Conservation (phyloP, 2,888 invertebrate genomes). For the Palloptera scutellata region DNA sequence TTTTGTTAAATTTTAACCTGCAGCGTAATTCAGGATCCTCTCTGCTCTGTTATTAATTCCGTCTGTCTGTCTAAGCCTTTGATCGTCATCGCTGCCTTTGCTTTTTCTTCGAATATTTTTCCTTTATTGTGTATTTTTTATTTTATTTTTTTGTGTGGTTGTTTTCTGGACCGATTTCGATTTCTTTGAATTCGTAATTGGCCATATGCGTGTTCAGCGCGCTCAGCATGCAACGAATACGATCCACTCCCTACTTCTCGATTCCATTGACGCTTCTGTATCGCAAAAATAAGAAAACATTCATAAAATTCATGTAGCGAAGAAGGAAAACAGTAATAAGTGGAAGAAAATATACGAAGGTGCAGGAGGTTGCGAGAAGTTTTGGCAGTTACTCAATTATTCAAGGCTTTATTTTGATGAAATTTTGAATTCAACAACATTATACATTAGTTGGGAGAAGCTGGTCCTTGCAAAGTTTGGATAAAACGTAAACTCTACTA, state of each 20-base stretch:
- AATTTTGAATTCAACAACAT: too few species aligned
- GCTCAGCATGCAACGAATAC: constrained; percentile 47
- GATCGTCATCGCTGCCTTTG: constrained; percentile 20
- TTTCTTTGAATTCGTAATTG: constrained; percentile 47
- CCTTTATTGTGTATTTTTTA: constrained; percentile 16
- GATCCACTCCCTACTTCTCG: not conserved
- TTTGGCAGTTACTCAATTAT: too few species aligned
- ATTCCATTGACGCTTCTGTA: not conserved
- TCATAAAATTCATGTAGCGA: not conserved
- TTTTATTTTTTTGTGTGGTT: constrained; percentile 51
- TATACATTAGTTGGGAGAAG: too few species aligned
- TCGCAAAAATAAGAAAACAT: not conserved
- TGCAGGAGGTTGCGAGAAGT: not conserved
- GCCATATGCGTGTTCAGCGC: constrained; percentile 44
- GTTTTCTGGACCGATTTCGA: constrained; percentile 33
- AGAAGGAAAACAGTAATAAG: not conserved
- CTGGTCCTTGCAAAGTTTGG: too few species aligned
- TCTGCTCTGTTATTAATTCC: constrained; percentile 51
- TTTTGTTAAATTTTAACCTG: constrained; percentile 33
- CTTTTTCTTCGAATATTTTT: constrained; percentile 4
- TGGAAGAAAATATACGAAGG: not conserved
- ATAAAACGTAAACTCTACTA: too few species aligned
- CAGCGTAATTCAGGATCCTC: constrained; percentile 57
- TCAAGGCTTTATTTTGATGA: too few species aligned
- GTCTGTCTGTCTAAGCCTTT: constrained; percentile 9